Evolutionary conservation across 2,797 vertebrate genomes (phyloP).

Genomic region (Synanceia verrucosa): DNA sequence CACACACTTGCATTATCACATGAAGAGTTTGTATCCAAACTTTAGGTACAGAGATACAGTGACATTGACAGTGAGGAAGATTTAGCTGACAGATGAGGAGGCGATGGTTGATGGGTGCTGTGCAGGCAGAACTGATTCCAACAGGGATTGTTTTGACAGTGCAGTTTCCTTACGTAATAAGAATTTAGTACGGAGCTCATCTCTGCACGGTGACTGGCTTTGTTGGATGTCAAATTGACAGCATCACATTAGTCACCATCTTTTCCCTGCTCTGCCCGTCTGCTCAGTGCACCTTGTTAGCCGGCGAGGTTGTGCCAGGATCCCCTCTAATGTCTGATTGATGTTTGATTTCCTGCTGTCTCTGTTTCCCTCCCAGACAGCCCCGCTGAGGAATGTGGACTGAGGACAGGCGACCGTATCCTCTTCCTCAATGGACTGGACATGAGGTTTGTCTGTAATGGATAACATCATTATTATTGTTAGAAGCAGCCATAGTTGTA

Average conservation of each 20-base stretch:
- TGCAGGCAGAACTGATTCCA: slow-evolving; percentile 39
- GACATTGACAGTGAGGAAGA: slow-evolving; percentile 1
- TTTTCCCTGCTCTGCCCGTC: slow-evolving; percentile 13
- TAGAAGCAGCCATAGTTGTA: not conserved
- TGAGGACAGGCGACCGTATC: slow-evolving; percentile 94
- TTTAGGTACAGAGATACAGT: not conserved
- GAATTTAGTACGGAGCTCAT: slow-evolving; percentile 41
- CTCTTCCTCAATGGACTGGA: slow-evolving; percentile 98
- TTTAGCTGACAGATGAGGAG: slow-evolving; percentile 55
- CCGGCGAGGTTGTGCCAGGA: slow-evolving; percentile 8
- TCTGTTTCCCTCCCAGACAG: slow-evolving; percentile 84
- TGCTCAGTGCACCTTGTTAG: slow-evolving; percentile 50
- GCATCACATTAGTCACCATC: slow-evolving; percentile 55
- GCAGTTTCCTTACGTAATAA: slow-evolving; percentile 54
- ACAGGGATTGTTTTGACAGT: slow-evolving; percentile 60
- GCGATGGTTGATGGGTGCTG: slow-evolving; percentile 25
- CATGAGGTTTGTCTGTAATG: slow-evolving; percentile 89
- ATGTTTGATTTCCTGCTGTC: slow-evolving; percentile 36
- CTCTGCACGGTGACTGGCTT: slow-evolving; percentile 32
- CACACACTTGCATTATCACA: not conserved
- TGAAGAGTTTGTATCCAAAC: slow-evolving; percentile 2
- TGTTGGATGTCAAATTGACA: slow-evolving; percentile 58
- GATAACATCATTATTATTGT: not conserved
- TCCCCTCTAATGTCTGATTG: slow-evolving; percentile 6
- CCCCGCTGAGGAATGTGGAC: slow-evolving; percentile 93